Base-by-base conservation (phyloP, 2,113 vertebrate species). In the Hemicordylus capensis region DNA sequence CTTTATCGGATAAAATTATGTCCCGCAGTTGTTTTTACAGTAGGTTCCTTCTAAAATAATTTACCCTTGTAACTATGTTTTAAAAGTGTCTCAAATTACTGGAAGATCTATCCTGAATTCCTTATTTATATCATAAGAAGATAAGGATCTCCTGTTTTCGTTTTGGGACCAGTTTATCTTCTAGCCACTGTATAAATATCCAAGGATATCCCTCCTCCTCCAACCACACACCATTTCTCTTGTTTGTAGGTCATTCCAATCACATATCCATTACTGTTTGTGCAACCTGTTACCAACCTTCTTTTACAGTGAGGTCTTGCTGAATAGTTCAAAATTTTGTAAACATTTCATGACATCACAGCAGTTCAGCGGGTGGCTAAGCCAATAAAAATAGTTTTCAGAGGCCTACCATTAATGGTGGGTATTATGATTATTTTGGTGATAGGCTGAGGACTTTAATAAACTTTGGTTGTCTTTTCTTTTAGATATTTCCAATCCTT, bases 401-500 rank as follows among this genome's bases (percentile, higher is more conserved):
- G n/a, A 42, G 15, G 7, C 22, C 58, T 37, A 0, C 1, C 15
- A 22, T 10, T 84, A n/a, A n/a, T n/a, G n/a, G n/a, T n/a, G n/a
- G n/a, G n/a, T n/a, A n/a, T n/a, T n/a, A n/a, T n/a, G n/a, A n/a
- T 64, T 0, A 14, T 17, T 61, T 24, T 46, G 56, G 69, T 4
- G 76, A 7, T 37, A 37, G 76, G 58, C 26, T 56, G 72, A 56
- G 31, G 34, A 24, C 26, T 72, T 72, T 79, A 0, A 58, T 63
- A 81, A 0, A 31, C 42, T 58, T 78, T 90, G 31, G 7, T 59
- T 44, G 0, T 88, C 78, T 93, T 93, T 81, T 93, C 51, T 86
- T 89, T 37, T 95, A 99, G 99, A 99, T 87, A 97, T 99, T 88
- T 98, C 98, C n/a, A 99, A 98, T 90, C 96, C 98, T 8, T 99